Evolutionary conservation across 1,140 invertebrate genomes (phyloP).

Genomic region (Drosophila sproati): DNA sequence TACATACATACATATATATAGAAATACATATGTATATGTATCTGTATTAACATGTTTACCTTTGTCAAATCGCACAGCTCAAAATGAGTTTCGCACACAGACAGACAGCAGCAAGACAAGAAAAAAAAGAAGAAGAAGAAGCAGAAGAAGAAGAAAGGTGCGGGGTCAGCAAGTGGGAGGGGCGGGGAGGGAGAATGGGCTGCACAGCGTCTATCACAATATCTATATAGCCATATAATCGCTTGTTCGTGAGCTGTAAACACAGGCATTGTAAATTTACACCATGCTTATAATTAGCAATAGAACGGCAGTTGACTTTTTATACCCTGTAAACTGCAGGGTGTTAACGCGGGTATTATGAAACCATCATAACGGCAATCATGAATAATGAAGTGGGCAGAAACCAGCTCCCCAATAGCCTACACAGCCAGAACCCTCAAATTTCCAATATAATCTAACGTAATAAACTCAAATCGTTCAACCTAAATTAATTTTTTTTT

Average conservation of each 20-base stretch:
- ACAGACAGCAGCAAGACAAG: not conserved
- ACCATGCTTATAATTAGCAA: slow-evolving; percentile 79
- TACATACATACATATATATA: too few relatives aligned
- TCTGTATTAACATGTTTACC: slow-evolving; percentile 31
- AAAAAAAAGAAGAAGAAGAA: not conserved
- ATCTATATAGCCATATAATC: slow-evolving; percentile 74
- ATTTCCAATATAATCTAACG: too few relatives aligned
- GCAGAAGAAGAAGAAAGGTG: not conserved
- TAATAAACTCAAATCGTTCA: too few relatives aligned
- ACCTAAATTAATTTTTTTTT: too few relatives aligned
- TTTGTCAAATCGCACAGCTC: slow-evolving; percentile 59
- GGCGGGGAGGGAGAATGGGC: not conserved
- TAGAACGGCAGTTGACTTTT: slow-evolving; percentile 78
- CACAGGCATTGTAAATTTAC: slow-evolving; percentile 76
- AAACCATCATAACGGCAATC: too few relatives aligned
- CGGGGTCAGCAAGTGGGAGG: not conserved
- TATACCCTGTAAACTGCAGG: not conserved
- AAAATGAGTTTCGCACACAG: slow-evolving; percentile 17
- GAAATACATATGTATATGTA: too few relatives aligned
- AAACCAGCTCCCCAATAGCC: too few relatives aligned
- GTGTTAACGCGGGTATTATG: too few relatives aligned
- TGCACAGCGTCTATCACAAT: slow-evolving; percentile 41
- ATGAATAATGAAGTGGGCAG: too few relatives aligned
- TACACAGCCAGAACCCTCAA: too few relatives aligned
- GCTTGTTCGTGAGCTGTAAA: slow-evolving; percentile 78